Evolutionary conservation across 2,888 invertebrate species (phyloP), one percentile per base, ranked within the genome.

Genomic region (Capitulum mitella): DNA sequence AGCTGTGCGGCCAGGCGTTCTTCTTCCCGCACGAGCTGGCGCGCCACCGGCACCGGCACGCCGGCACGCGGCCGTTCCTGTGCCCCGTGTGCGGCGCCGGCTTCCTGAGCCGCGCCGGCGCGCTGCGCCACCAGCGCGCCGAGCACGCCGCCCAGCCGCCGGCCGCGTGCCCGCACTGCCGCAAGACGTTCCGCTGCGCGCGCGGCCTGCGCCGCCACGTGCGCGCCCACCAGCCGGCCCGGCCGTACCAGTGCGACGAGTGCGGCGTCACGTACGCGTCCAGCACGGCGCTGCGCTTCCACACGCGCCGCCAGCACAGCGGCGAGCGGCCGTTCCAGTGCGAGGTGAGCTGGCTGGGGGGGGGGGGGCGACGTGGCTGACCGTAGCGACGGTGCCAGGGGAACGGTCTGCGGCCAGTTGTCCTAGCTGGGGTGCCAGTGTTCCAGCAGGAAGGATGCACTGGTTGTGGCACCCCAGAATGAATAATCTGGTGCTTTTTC

Each of bases 271-370:
- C 34, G 64, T 64, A 64, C 64, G 14, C 3, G 5, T 32, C 64
- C 5, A 64, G 64, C 64, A 64, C 64, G 64, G 64, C 64, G 12
- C 64, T 64, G 64, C 32, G 64, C 32, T 64, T 64, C 32, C 64
- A 64, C 64, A 34, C 34, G 34, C 29, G 34, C 3, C 32, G 64
- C 3, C 64, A 64, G 34, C 64, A 64, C 64, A 64, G 64, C 64
- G 64, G 64, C 19, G 64, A 64, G 64, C 64, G 64, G 34, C 64
- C 64, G 3, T 34, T 16, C 19, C 34, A 34, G 64, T 64, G 64
- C 14, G 34, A 64, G 64, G 64, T 64, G 64, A 64, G 64, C 29
- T 1, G n/a, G 29, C 58, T 6, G 29, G 58, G 54, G 16, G 54
- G 16, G 19, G 54, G n/a, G n/a, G n/a, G n/a, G n/a, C n/a, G n/a